Base-by-base conservation (phyloP, 2,113 vertebrate genomes). In the Prionailurus bengalensis region DNA sequence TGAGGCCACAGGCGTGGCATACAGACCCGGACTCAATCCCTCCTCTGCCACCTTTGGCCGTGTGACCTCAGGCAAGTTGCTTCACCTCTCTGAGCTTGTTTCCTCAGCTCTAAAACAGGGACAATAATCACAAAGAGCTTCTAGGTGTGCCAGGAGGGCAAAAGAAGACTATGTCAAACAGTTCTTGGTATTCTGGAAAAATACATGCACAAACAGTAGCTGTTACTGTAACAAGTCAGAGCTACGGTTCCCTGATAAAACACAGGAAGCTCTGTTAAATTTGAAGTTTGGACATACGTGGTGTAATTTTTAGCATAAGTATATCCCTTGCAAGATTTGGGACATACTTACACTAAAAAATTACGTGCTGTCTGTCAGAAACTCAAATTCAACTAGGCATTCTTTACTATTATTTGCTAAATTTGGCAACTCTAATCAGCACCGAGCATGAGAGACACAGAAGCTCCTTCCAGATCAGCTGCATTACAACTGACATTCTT, bases 351-450 rank as follows among this genome's bases (percentile, higher is more conserved):
- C 0, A 10, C 73, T 76, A 33, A 70, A 86, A 85, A n/a, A 29
- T 42, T 55, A 42, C 17, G 5, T 17, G 31, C 15, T 48, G 12
- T 83, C 65, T 55, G 53, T 16, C 33, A 81, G 39, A 87, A 85
- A 96, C 39, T 86, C 45, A 48, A 83, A 87, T 61, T 42, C 74
- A 84, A 45, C 45, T 3, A 21, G 63, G 58, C 15, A 66, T 68
- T 91, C 89, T 70, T n/a, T 48, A 70, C 45, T 96, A 83, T 86
- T 68, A 87, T 70, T 92, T 74, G 48, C 94, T 90, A 55, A 48
- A 63, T 83, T 11, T 85, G 74, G 65, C 86, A 83, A 79, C 45
- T 68, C 73, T 31, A 4, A 19, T 74, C 91, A 89, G 63, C 92
- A 88, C 17, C 48, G 16, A 58, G 79, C 12, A 8, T 74, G 65